phyloP scores from a whole-genome alignment of 2,888 invertebrate species.

The Heteropelma amictum region DNA sequence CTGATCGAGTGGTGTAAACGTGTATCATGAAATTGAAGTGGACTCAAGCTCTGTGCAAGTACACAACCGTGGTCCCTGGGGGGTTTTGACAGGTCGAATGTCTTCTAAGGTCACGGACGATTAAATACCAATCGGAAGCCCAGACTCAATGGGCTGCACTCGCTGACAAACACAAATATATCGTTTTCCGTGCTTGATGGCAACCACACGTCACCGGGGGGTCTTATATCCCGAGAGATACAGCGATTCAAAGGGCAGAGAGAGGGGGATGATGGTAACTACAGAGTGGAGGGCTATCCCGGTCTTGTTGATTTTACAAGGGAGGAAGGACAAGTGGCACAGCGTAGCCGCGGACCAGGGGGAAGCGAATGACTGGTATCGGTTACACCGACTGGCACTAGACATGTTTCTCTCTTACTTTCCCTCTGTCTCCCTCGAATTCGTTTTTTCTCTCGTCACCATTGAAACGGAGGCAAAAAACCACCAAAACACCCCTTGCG shows the following conservation, averaged over 20 bases:
- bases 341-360: slow-evolving; percentile 68
- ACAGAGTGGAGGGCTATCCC: slow-evolving; percentile 28
- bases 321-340: slow-evolving; percentile 69
- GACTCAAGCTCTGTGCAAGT: neutral
- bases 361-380: slow-evolving; percentile 75
- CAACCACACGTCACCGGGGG: slow-evolving; percentile 37
- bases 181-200: slow-evolving; percentile 63
- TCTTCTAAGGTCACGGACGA: slow-evolving; percentile 52
- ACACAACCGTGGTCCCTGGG: slow-evolving; percentile 9
- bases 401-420: slow-evolving; percentile 51
- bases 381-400: slow-evolving; percentile 74
- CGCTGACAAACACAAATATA: slow-evolving; percentile 66
- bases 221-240: slow-evolving; percentile 11
- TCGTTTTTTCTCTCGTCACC: slow-evolving; percentile 32
- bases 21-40: neutral
- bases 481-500: slow-evolving; percentile 47
- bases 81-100: slow-evolving; percentile 46
- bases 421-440: slow-evolving; percentile 17
- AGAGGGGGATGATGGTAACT: slow-evolving; percentile 17
- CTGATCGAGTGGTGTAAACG: neutral
- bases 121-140: slow-evolving; percentile 54
- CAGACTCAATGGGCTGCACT: slow-evolving; percentile 24
- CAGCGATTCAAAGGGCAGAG: slow-evolving; percentile 15
- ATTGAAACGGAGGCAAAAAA: slow-evolving; percentile 54
- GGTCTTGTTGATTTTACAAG: slow-evolving; percentile 24